phyloP scores from a whole-genome alignment of 1,140 invertebrate genomes.

The Pseudoatta argentina region DNA sequence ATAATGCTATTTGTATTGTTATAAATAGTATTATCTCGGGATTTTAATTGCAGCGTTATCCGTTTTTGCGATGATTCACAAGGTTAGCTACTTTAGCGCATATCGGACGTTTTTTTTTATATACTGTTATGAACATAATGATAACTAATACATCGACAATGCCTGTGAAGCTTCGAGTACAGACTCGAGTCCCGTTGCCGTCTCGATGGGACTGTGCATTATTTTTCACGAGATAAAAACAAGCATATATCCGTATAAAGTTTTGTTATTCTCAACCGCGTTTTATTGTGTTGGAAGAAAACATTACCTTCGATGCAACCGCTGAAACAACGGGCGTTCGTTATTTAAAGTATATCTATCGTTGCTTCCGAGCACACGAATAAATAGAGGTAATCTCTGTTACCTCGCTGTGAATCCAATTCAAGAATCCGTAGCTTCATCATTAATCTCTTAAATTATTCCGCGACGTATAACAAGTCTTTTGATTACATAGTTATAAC shows the following conservation, averaged over 20 bases:
- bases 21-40: not conserved
- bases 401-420: conserved; percentile 17
- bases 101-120: not conserved
- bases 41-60: not conserved
- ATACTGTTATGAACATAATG: not conserved
- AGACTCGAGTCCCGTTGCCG: not conserved
- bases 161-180: not conserved
- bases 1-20: not conserved
- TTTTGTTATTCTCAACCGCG: not conserved
- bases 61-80: not conserved
- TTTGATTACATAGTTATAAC: conserved; percentile 10
- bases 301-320: not conserved
- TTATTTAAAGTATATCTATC: conserved; percentile 23
- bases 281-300: conserved; percentile 46
- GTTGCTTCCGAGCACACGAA: not conserved
- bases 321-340: conserved; percentile 38
- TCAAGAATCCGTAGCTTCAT: not conserved
- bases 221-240: conserved; percentile 37
- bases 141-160: conserved; percentile 11
- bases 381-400: not conserved
- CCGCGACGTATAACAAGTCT: not conserved
- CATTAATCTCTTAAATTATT: conserved; percentile 35
- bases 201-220: conserved; percentile 5
- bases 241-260: conserved; percentile 17
- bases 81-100: not conserved